phyloP scores from a whole-genome alignment of 2,888 invertebrate genomes.

The Plagodis dolabraria region DNA sequence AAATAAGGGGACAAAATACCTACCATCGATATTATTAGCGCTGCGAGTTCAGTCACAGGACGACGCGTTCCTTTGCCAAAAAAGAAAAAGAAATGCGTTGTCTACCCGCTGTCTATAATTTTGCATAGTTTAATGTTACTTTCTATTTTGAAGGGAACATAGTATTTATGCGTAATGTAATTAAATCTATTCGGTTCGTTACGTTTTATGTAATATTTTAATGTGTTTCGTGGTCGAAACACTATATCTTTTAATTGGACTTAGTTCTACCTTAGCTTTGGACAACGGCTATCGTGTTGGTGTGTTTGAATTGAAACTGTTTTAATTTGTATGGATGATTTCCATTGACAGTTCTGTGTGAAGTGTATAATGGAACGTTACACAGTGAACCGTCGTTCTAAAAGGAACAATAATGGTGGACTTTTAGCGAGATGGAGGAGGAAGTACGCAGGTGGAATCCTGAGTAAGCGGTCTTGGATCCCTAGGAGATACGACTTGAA shows the following conservation, averaged over 20 bases:
- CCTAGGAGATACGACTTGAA: constrained; percentile 74
- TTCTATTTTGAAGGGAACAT: constrained; percentile 39
- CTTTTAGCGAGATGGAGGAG: constrained; percentile 69
- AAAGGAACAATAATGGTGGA: constrained; percentile 66
- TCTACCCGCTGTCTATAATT: constrained; percentile 31
- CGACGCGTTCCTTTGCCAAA: constrained; percentile 52
- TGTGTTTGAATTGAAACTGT: constrained; percentile 15
- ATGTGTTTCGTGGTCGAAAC: constrained; percentile 55
- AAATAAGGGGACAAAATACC: constrained; percentile 73
- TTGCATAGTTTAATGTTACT: constrained; percentile 55
- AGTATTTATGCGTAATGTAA: constrained; percentile 23
- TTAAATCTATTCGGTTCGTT: constrained; percentile 65
- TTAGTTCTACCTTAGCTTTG: constrained; percentile 68
- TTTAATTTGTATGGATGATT: constrained; percentile 41
- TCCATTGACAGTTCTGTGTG: constrained; percentile 41
- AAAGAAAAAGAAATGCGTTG: constrained; percentile 23
- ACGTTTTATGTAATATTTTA: constrained; percentile 72
- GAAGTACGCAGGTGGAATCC: constrained; percentile 63
- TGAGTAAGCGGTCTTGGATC: constrained; percentile 67
- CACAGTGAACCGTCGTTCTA: constrained; percentile 72
- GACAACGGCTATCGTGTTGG: constrained; percentile 60
- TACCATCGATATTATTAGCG: constrained; percentile 66
- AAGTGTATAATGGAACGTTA: constrained; percentile 63
- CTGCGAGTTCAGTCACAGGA: constrained; percentile 65
- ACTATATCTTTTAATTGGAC: constrained; percentile 58